Percentiles rank a stretch among this genome's conserved stretches.
These are phyloP conservation scores for Ctenomys sociabilis DNA, from an alignment of 2,113 vertebrate species.

Conservation along the genomic window DNA sequence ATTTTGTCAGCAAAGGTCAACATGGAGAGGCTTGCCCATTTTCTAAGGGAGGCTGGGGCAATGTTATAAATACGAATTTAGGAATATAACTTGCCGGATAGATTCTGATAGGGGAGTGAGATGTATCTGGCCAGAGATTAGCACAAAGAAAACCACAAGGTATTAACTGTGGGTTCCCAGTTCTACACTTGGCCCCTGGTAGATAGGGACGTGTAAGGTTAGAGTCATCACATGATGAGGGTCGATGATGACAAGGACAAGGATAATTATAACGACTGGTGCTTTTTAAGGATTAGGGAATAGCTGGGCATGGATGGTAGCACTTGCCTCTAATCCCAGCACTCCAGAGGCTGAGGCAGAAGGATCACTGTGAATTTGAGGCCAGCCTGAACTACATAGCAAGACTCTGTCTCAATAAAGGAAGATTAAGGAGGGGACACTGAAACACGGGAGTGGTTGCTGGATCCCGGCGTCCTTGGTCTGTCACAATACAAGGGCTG, in stretches of 20 bases:
- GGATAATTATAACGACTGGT: not conserved
- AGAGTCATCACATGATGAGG: not conserved
- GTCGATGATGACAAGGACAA: not conserved
- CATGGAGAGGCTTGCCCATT: conserved; percentile 88
- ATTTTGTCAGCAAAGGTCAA: conserved; percentile 89
- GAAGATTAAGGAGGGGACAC: not conserved
- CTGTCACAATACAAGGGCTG: not conserved
- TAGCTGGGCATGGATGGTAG: not conserved
- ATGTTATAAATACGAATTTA: not conserved
- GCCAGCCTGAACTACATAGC: not conserved
- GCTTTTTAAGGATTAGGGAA: not conserved
- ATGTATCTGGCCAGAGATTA: not conserved
- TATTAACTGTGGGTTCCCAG: not conserved
- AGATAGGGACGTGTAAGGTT: not conserved
- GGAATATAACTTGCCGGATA: not conserved
- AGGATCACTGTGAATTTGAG: not conserved
- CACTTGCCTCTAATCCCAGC: not conserved
- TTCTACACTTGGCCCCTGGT: not conserved
- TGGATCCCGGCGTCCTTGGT: not conserved
- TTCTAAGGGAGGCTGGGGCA: conserved; percentile 81
- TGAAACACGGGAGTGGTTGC: not conserved
- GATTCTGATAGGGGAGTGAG: not conserved
- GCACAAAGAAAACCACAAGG: not conserved
- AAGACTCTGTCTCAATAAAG: not conserved
- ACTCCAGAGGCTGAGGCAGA: not conserved